Evolutionary conservation across 2,113 vertebrate genomes (phyloP), one percentile per base, ranked within the genome.

Genomic region (Lates calcarifer): DNA sequence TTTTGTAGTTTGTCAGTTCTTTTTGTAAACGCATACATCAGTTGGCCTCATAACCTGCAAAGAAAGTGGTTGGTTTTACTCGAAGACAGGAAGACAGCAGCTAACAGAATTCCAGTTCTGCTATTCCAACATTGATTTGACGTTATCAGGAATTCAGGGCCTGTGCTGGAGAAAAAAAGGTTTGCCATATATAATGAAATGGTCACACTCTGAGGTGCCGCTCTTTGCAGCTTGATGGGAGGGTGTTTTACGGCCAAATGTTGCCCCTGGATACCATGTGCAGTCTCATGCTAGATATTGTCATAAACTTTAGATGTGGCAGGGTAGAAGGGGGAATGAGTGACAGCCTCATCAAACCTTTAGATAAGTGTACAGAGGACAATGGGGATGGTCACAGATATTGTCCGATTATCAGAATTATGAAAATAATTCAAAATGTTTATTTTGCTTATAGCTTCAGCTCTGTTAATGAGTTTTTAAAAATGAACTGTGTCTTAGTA

Each of bases 371-470:
- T 64, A 24, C 22, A 60, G 43, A 64, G 51, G 35, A 68, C 29
- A 29, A 20, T 1, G 3, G 17, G 20, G 43, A 35, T 12, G 26
- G 12, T 61, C 0, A 3, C 49, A 53, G 47, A 29, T 20, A 11
- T 2, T 47, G 18, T 56, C 81, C 72, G 62, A 87, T 83, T 75
- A 67, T 76, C 26, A 56, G 74, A 85, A 85, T 87, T 71, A 63
- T 67, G 64, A 53, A 86, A 74, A 58, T 71, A 75, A 85, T 82
- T 85, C 51, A 63, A 80, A 63, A 73, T 84, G 83, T 85, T 69
- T 74, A 86, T 89, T 87, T 74, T 45, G 39, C 29, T 76, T 68
- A 64, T 26, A 47, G 53, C 47, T 81, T 65, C 26, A 45, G 57
- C 62, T 62, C 28, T 56, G 65, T 83, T 86, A 79, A 86, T 86